A percentile compares a stretch with the other conserved stretches of the same genome.
Evolutionary conservation across 2,797 vertebrate genomes (phyloP).

Genomic region (Acanthis flammea): DNA sequence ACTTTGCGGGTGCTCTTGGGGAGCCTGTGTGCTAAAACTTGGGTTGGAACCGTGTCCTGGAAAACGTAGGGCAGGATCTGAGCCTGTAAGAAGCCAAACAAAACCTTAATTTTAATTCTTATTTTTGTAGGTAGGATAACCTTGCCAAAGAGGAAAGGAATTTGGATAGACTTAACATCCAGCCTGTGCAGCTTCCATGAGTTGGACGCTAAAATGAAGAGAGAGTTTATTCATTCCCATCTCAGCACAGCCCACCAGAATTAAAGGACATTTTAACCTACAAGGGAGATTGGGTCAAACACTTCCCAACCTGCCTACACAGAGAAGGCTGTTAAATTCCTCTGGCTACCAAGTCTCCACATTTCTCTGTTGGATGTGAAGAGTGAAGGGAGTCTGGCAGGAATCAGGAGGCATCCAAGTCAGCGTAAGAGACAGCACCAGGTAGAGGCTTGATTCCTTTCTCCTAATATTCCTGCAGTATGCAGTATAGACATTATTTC

Average conservation of each 20-base stretch:
- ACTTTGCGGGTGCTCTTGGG: not conserved
- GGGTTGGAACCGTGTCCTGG: conserved; percentile 35
- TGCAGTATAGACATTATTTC: not conserved
- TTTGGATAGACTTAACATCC: not conserved
- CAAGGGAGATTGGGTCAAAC: not conserved
- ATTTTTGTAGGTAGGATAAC: conserved; percentile 51
- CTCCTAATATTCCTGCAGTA: not conserved
- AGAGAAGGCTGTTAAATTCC: not conserved
- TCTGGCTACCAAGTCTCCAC: not conserved
- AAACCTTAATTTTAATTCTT: conserved; percentile 54
- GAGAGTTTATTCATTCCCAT: conserved; percentile 34
- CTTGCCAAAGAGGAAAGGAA: conserved; percentile 52
- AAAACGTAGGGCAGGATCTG: not conserved
- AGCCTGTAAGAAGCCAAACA: conserved; percentile 27
- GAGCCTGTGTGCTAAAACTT: not conserved
- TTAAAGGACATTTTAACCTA: conserved; percentile 23
- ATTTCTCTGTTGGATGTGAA: not conserved
- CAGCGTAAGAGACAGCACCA: conserved; percentile 38
- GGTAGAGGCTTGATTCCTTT: conserved; percentile 58
- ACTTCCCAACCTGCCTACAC: not conserved
- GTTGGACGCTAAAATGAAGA: conserved; percentile 9
- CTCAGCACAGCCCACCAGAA: not conserved
- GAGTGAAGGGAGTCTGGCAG: not conserved
- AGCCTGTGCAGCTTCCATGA: not conserved
- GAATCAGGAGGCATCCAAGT: not conserved